Evolutionary conservation across 2,888 invertebrate genomes (phyloP).

Genomic region (Spialia ferax): DNA sequence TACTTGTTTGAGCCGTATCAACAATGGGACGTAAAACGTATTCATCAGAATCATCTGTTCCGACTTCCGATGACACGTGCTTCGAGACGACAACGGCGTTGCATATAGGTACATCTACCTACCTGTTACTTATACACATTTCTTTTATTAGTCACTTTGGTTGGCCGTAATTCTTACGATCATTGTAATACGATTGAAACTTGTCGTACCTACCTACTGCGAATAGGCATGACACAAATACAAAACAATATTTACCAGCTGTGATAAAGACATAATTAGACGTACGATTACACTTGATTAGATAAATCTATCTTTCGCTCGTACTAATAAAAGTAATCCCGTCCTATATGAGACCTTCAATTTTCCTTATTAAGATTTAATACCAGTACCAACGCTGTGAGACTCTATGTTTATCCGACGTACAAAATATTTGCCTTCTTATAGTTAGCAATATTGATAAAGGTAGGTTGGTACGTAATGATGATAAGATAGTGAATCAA

Average conservation of each 20-base stretch:
- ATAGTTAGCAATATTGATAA: neutral
- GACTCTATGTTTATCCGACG: neutral
- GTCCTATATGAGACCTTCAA: neutral
- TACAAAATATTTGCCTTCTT: neutral
- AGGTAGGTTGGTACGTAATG: too few relatives aligned
- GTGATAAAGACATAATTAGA: neutral
- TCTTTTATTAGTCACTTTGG: slow-evolving; percentile 34
- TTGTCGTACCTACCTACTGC: slow-evolving; percentile 3
- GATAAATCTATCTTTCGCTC: neutral
- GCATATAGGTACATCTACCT: slow-evolving; percentile 3
- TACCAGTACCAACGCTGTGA: neutral
- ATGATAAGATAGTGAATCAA: too few relatives aligned
- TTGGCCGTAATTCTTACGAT: slow-evolving; percentile 30
- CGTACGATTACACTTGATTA: neutral
- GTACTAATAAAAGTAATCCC: neutral
- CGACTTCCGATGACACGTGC: slow-evolving; percentile 67
- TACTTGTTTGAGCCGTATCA: slow-evolving; percentile 71
- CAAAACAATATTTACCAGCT: neutral
- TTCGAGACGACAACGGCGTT: slow-evolving; percentile 49
- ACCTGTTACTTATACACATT: slow-evolving; percentile 18
- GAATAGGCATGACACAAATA: neutral
- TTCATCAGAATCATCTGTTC: slow-evolving; percentile 79
- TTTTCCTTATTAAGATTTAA: neutral
- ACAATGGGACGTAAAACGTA: slow-evolving; percentile 83
- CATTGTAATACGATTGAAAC: slow-evolving; percentile 20